Percentiles rank a stretch among this genome's conserved stretches.
phyloP scores from a whole-genome alignment of 2,888 invertebrate genomes.

The Orthosia cruda region DNA sequence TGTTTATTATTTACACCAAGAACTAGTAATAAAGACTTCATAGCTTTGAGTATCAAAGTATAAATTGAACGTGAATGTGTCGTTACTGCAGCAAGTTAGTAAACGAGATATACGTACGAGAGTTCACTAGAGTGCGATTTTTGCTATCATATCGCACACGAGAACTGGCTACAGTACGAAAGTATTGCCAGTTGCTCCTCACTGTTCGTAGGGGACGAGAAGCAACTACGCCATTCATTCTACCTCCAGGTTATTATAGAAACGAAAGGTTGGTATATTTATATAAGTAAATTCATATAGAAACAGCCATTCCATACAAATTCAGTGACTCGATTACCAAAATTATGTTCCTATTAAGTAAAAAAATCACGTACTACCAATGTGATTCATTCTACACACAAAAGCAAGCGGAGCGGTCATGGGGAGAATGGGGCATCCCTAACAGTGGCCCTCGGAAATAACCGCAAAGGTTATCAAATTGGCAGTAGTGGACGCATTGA shows the following conservation, averaged over 20 bases:
- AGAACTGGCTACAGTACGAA: conserved; percentile 42
- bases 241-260: conserved; percentile 9
- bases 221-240: conserved; percentile 22
- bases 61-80: conserved; percentile 51
- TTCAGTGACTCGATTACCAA: conserved; percentile 47
- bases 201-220: conserved; percentile 28
- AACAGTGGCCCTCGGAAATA: conserved; percentile 67
- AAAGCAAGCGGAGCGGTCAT: conserved; percentile 61
- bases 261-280: conserved; percentile 14
- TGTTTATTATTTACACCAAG: too few relatives aligned
- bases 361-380: conserved; percentile 57
- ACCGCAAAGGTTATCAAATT: conserved; percentile 73
- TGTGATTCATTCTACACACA: conserved; percentile 60
- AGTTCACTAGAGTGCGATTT: conserved; percentile 63
- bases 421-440: conserved; percentile 60
- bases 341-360: conserved; percentile 55
- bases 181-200: conserved; percentile 42
- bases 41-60: conserved; percentile 19
- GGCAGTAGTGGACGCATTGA: conserved; percentile 70
- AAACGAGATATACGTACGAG: conserved; percentile 47
- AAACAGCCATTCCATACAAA: conserved; percentile 24
- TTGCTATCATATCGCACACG: conserved; percentile 53
- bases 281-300: conserved; percentile 1
- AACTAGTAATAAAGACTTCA: too few relatives aligned
- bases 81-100: conserved; percentile 47